Evolutionary conservation across 2,888 invertebrate genomes (phyloP).

Genomic region (Augochlorella aurata): DNA sequence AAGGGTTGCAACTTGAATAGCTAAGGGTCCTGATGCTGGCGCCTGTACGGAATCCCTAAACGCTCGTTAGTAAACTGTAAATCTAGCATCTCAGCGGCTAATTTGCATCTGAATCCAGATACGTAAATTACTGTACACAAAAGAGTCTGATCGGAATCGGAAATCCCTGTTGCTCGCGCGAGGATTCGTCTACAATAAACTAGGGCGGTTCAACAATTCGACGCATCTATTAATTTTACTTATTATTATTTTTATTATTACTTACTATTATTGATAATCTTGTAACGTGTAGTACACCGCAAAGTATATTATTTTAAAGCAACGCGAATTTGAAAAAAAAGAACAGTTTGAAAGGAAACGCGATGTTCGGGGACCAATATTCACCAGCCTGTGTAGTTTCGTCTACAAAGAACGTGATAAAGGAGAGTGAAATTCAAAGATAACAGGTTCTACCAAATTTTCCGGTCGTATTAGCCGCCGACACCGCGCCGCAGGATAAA

Average conservation of each 20-base stretch:
- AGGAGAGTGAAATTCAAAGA: neutral
- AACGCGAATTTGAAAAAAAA: no score
- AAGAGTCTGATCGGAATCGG: conserved; percentile 25
- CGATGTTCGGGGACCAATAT: neutral
- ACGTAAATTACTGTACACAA: conserved; percentile 25
- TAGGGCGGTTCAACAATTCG: neutral
- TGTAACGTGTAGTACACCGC: no score
- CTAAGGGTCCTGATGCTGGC: conserved; percentile 58
- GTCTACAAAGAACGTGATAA: neutral
- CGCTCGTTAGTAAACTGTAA: conserved; percentile 62
- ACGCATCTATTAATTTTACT: no score
- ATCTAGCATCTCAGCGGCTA: conserved; percentile 47
- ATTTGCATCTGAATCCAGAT: conserved; percentile 58
- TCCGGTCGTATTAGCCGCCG: neutral
- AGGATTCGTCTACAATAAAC: neutral
- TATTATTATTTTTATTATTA: no score
- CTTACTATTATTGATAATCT: no score
- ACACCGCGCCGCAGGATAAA: neutral
- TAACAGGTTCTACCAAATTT: neutral
- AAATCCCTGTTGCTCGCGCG: neutral
- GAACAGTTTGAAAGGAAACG: no score
- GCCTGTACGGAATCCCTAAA: conserved; percentile 65
- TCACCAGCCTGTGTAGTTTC: neutral
- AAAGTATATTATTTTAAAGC: no score
- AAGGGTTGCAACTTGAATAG: conserved; percentile 66